Evolutionary conservation across 2,888 invertebrate species (phyloP), one percentile per base, ranked within the genome.

Genomic region (Harpagoxenus sublaevis): DNA sequence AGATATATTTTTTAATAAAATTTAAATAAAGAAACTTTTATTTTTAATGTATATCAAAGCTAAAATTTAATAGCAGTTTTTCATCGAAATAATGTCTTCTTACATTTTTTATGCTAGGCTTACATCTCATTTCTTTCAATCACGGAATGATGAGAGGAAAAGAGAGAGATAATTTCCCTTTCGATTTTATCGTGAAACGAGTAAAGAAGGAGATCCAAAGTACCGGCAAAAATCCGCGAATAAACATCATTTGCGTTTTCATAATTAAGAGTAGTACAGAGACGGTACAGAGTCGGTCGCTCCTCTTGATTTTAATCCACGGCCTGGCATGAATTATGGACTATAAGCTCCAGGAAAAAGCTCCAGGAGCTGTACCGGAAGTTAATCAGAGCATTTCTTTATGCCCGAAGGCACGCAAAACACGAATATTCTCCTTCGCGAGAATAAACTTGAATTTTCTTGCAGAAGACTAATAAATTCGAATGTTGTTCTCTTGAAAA

Each of bases 321-420:
- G 31, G 57, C 23, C 57, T 18, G 84, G 63, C 55, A 63, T 79
- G 79, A 63, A 81, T 79, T 73, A 79, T 79, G 48, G 71, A 79
- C 79, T 39, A 60, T 53, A 71, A 70, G 81, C 35, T 79, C 12
- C 70, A 62, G 65, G 73, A 77, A 77, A 85, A 65, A 84, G 53
- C 65, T 84, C n/a, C 68, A 73, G 51, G 65, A 83, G 86, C 74
- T 84, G 87, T 87, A 79, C 87, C 83, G 88, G 84, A 89, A 92
- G 89, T 91, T 92, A 92, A 92, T 91, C 91, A 90, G 89, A 90
- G 88, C 90, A 88, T 90, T 91, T 91, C 90, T 92, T 92, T 88
- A 87, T 89, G 89, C 87, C 86, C 79, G 85, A 78, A 87, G 84
- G 89, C 86, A 87, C 89, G 84, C 86, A 82, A 88, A 85, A 86